These are phyloP conservation scores for Lethrus apterus DNA, from an alignment of 1,140 invertebrate species.

Conservation along the genomic window DNA sequence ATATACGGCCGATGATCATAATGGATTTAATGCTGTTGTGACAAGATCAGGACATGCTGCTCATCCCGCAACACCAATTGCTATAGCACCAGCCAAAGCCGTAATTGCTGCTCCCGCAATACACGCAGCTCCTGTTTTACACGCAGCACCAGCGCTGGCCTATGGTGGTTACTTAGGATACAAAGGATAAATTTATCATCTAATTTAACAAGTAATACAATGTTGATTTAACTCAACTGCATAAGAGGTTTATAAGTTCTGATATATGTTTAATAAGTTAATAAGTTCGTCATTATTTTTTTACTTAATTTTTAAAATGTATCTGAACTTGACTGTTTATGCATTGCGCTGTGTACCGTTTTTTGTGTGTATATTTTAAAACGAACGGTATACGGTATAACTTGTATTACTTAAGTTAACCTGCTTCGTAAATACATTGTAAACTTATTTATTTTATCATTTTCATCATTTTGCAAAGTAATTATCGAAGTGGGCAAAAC, in stretches of 20 bases:
- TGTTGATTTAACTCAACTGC: conserved; percentile 5
- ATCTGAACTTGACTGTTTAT: conserved; percentile 4
- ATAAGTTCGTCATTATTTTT: not conserved
- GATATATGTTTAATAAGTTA: conserved; percentile 6
- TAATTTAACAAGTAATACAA: not conserved
- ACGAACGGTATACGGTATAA: not conserved
- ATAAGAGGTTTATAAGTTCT: not conserved
- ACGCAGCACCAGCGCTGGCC: conserved; percentile 2
- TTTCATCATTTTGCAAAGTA: conserved; percentile 2
- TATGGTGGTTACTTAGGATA: conserved; percentile 4
- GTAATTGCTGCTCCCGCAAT: conserved; percentile 5
- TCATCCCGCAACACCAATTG: conserved; percentile 11
- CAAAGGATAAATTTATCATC: conserved; percentile 3
- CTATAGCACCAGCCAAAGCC: conserved; percentile 7
- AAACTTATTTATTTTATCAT: conserved; percentile 5
- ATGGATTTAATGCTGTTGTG: conserved; percentile 19
- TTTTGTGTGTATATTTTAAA: not conserved
- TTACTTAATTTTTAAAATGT: not conserved
- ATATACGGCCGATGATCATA: conserved; percentile 15
- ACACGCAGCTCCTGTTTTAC: conserved; percentile 4
- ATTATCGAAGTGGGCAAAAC: conserved; percentile 2
- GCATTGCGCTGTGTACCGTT: conserved; percentile 2
- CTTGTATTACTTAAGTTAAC: conserved; percentile 8
- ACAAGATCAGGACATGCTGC: conserved; percentile 18
- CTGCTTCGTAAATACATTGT: conserved; percentile 7